Evolutionary conservation across 2,113 vertebrate species (phyloP).

Genomic region (Oophaga pumilio): DNA sequence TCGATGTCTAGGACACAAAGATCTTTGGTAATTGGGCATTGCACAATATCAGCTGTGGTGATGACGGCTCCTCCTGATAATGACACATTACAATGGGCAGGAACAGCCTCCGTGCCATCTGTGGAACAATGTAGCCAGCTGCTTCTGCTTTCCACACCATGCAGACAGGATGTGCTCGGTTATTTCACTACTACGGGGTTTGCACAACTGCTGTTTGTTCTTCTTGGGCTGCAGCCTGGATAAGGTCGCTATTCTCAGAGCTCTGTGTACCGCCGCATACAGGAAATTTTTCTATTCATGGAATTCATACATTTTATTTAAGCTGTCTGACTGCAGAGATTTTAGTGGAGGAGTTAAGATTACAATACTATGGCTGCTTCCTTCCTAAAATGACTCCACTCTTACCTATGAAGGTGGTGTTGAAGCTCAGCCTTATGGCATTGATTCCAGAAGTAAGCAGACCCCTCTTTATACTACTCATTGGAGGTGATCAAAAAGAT

Average conservation of each 20-base stretch:
- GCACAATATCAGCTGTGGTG: not conserved
- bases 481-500: no score
- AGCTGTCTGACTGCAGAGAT: not conserved
- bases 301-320: not conserved
- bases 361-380: no score
- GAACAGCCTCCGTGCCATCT: not conserved
- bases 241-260: not conserved
- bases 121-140: not conserved
- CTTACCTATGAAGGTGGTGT: no score
- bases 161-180: not conserved
- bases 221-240: not conserved
- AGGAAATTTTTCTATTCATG: no score
- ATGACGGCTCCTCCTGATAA: not conserved
- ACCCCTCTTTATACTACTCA: no score
- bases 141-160: conserved; percentile 3
- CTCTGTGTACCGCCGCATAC: not conserved
- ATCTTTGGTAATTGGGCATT: conserved; percentile 17
- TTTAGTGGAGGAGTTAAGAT: no score
- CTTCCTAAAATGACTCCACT: no score
- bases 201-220: not conserved
- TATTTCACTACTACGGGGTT: not conserved
- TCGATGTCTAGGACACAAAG: not conserved
- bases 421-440: no score
- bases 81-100: not conserved
- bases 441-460: no score